Evolutionary conservation across 2,113 vertebrate genomes (phyloP).

Genomic region (Romanogobio albipinnatus): DNA sequence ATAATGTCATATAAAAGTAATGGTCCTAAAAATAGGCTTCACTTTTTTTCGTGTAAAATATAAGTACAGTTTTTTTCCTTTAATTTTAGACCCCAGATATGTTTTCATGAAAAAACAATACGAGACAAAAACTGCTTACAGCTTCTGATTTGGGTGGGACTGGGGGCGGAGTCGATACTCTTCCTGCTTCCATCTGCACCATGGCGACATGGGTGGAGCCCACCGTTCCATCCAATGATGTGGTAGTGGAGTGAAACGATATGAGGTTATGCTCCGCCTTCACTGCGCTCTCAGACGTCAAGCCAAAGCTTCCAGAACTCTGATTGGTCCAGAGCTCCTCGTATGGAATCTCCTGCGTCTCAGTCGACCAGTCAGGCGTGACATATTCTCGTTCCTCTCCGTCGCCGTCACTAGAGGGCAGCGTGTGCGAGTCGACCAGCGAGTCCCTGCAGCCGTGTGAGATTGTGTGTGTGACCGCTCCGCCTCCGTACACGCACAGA

Average conservation of each 20-base stretch:
- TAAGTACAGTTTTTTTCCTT: no score
- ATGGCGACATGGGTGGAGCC: slow-evolving; percentile 64
- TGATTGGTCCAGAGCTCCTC: slow-evolving; percentile 95
- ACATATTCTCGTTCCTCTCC: slow-evolving; percentile 90
- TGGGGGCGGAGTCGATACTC: slow-evolving; percentile 83
- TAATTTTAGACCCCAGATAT: no score
- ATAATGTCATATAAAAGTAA: no score
- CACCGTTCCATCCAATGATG: slow-evolving; percentile 73
- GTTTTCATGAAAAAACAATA: neutral
- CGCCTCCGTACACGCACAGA: slow-evolving; percentile 77
- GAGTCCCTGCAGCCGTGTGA: slow-evolving; percentile 78
- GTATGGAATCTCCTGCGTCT: slow-evolving; percentile 91
- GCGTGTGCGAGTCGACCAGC: slow-evolving; percentile 66
- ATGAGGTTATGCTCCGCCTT: slow-evolving; percentile 83
- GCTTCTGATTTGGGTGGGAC: slow-evolving; percentile 98
- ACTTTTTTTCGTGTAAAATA: no score
- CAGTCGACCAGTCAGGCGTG: slow-evolving; percentile 88
- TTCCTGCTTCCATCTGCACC: slow-evolving; percentile 70
- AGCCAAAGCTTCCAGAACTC: slow-evolving; percentile 63
- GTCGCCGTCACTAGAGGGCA: slow-evolving; percentile 64
- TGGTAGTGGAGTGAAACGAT: slow-evolving; percentile 76
- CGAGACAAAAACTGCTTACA: slow-evolving; percentile 78
- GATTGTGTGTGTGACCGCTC: slow-evolving; percentile 52
- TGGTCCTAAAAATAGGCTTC: no score
- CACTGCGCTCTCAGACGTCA: slow-evolving; percentile 69